Evolutionary conservation across 2,797 vertebrate genomes (phyloP).

Genomic region (Myripristis jacobus): DNA sequence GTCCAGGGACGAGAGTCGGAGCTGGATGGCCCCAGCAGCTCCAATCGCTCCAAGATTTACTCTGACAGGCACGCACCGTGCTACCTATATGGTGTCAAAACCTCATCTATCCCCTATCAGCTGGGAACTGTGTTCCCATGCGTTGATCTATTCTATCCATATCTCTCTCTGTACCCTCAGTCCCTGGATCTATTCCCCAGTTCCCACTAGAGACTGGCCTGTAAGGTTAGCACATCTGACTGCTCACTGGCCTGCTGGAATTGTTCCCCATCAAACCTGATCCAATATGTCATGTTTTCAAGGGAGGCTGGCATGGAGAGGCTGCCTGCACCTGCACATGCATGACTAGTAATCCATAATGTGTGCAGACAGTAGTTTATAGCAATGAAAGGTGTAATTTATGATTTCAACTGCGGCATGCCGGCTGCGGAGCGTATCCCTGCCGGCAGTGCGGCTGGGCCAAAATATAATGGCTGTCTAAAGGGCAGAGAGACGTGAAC

Average conservation of each 20-base stretch:
- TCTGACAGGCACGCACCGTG: conserved; percentile 35
- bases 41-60: conserved; percentile 50
- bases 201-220: conserved; percentile 2
- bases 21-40: conserved; percentile 25
- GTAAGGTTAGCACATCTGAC: conserved; percentile 29
- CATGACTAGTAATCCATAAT: not conserved
- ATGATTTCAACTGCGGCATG: conserved; percentile 32
- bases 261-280: conserved; percentile 35
- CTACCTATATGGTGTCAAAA: conserved; percentile 23
- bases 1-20: conserved; percentile 23
- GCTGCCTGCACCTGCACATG: not conserved
- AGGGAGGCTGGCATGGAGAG: not conserved
- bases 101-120: conserved; percentile 48
- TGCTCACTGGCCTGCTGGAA: conserved; percentile 24
- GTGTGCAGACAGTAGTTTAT: conserved; percentile 17
- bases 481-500: conserved; percentile 5
- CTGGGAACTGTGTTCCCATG: conserved; percentile 25
- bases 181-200: conserved; percentile 12
- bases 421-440: conserved; percentile 4
- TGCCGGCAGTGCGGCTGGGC: conserved; percentile 17
- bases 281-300: conserved; percentile 32
- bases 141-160: conserved; percentile 28
- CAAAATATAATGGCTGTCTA: conserved; percentile 32
- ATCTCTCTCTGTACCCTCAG: conserved; percentile 19
- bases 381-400: conserved; percentile 35